Conservation (phyloP, 2,797 vertebrate species). For the Eulemur coronatus region DNA sequence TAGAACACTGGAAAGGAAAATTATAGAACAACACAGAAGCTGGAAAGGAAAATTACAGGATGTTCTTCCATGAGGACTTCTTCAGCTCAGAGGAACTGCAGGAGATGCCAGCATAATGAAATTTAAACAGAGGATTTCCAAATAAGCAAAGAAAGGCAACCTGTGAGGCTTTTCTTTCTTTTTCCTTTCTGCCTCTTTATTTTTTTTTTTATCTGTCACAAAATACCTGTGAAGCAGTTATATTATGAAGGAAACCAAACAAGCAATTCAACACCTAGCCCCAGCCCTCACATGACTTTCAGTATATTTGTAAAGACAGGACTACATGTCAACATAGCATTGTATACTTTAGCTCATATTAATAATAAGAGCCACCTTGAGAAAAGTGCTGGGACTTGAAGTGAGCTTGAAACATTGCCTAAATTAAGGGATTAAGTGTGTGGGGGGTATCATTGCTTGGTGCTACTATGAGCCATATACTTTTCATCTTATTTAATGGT, state of each 20-base stretch:
- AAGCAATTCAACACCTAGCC: background rate
- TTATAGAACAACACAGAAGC: background rate
- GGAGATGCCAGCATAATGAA: background rate
- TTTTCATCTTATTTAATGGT: background rate
- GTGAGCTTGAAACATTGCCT: background rate
- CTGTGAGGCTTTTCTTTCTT: background rate
- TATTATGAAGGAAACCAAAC: background rate
- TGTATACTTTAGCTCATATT: background rate
- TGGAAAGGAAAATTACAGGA: conserved; percentile 21
- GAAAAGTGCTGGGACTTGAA: background rate
- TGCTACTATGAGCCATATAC: background rate
- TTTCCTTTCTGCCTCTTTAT: background rate
- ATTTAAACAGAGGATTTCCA: background rate
- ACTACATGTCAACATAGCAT: background rate
- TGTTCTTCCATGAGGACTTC: background rate
- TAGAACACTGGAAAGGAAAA: conserved; percentile 1
- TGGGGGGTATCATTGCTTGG: background rate
- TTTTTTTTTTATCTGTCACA: background rate
- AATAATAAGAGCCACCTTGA: background rate
- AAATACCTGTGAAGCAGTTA: background rate
- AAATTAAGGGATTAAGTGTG: background rate
- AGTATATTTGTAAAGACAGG: background rate
- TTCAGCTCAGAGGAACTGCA: background rate
- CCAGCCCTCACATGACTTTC: background rate
- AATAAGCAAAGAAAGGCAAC: background rate